Conservation (phyloP, 2,888 invertebrate genomes). For the Folsomia manolachei region DNA sequence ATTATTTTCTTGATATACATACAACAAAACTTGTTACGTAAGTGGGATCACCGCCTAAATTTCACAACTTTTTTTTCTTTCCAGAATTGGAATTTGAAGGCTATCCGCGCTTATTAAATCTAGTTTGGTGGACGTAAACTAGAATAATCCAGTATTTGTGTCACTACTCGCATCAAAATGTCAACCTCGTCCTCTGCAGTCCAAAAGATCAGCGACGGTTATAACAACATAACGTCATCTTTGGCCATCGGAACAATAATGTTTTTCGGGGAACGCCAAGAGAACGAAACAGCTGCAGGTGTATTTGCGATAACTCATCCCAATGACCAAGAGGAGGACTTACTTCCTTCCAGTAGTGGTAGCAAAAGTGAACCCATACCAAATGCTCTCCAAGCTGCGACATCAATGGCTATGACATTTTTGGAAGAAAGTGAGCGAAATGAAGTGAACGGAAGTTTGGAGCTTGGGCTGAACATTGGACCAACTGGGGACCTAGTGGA, state of each 20-base stretch:
- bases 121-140: too few relatives aligned
- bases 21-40: too few relatives aligned
- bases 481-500: not conserved
- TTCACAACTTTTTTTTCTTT: too few relatives aligned
- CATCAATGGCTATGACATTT: conserved; percentile 15
- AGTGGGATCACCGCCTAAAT: too few relatives aligned
- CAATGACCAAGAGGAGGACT: not conserved
- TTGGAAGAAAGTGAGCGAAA: conserved; percentile 14
- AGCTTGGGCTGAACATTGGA: conserved; percentile 13
- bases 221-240: not conserved
- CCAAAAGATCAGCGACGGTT: too few relatives aligned
- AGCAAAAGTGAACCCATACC: not conserved
- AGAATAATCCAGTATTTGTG: too few relatives aligned
- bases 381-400: not conserved
- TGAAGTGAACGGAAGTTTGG: conserved; percentile 24
- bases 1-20: too few relatives aligned
- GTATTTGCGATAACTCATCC: conserved; percentile 25
- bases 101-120: too few relatives aligned
- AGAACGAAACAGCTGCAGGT: conserved; percentile 25
- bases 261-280: conserved; percentile 32
- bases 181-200: too few relatives aligned
- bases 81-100: too few relatives aligned
- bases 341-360: conserved; percentile 11
- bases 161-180: too few relatives aligned
- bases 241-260: conserved; percentile 17